Conservation (phyloP, 35 echinoderm and acorn worm species). For the Acanthaster planci region DNA sequence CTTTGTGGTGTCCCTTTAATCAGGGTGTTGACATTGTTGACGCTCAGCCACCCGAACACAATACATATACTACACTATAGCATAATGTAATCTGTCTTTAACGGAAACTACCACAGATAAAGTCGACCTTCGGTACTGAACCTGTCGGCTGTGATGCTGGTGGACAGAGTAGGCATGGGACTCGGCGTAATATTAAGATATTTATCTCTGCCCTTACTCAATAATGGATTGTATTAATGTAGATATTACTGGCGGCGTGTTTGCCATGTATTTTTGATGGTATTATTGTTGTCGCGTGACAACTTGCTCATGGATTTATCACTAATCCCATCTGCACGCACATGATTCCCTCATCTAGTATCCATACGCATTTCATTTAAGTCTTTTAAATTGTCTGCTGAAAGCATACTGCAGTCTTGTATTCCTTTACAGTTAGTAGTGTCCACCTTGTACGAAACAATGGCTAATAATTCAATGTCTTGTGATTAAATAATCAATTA, state of each 20-base stretch:
- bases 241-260: too few species aligned
- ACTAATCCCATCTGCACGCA: conserved; percentile 30
- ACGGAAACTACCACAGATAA: conserved; percentile 5
- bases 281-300: conserved; percentile 15
- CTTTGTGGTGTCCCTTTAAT: too few species aligned
- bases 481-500: neutral
- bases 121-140: neutral
- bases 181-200: too few species aligned
- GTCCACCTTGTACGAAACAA: too few species aligned
- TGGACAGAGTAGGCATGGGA: neutral
- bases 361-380: neutral
- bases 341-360: neutral
- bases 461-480: neutral
- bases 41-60: neutral
- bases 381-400: neutral
- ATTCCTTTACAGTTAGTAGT: too few species aligned
- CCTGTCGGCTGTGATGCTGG: too few species aligned
- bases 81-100: conserved; percentile 7
- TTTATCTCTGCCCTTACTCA: too few species aligned
- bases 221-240: too few species aligned
- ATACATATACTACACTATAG: neutral
- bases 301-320: conserved; percentile 29
- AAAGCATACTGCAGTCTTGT: too few species aligned
- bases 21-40: neutral
- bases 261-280: neutral